These are phyloP conservation scores for Edolisoma coerulescens DNA, from an alignment of 2,113 vertebrate species.

Conservation along the genomic window DNA sequence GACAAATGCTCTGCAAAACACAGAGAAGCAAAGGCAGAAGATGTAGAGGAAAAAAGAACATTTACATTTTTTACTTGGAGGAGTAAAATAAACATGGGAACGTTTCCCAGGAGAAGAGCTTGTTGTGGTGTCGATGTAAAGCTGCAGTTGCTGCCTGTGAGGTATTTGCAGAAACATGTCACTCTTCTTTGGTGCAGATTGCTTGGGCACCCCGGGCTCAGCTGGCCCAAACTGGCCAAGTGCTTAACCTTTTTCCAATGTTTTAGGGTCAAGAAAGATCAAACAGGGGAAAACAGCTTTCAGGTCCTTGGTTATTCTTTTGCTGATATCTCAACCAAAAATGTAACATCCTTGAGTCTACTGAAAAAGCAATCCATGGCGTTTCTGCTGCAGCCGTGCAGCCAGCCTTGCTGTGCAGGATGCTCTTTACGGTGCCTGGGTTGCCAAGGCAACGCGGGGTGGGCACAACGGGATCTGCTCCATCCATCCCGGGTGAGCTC, in stretches of 20 bases:
- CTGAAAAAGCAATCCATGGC: background rate
- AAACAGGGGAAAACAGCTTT: background rate
- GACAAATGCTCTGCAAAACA: background rate
- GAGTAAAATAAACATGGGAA: constrained; percentile 42
- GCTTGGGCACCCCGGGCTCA: background rate
- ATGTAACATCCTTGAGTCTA: background rate
- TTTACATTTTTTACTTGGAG: background rate
- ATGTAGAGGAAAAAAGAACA: background rate
- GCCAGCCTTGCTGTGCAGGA: background rate
- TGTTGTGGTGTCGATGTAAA: background rate
- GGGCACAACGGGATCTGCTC: background rate
- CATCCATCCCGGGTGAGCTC: background rate
- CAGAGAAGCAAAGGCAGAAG: background rate
- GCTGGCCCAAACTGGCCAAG: background rate
- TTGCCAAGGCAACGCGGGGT: background rate
- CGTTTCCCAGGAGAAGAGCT: background rate
- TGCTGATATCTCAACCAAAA: background rate
- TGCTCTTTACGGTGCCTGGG: rapidly evolving
- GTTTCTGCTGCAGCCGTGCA: background rate
- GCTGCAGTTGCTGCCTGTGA: background rate
- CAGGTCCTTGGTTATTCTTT: background rate
- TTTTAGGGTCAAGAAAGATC: background rate
- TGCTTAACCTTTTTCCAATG: rapidly evolving
- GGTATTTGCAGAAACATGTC: constrained; percentile 3
- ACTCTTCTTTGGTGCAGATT: background rate